phyloP scores from a whole-genome alignment of 2,888 invertebrate species.

The Piscicola geometra region DNA sequence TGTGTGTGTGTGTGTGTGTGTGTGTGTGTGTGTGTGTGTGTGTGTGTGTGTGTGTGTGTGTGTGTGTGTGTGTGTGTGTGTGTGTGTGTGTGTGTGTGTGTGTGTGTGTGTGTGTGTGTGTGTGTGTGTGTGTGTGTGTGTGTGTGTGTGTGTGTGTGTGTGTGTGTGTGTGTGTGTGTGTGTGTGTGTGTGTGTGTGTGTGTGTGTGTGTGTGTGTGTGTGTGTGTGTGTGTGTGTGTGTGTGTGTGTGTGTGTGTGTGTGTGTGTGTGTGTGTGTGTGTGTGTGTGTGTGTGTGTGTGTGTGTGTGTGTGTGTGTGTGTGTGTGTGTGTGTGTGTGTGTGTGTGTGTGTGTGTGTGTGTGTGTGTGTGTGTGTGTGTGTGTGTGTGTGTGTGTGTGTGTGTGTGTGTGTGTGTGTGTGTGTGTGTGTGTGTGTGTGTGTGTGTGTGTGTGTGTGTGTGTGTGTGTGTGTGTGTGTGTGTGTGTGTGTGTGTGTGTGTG shows the following conservation, averaged over 20 bases:
- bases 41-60: slow-evolving; percentile 19
- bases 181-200: slow-evolving; percentile 19
- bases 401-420: not conserved
- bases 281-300: slow-evolving; percentile 28
- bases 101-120: slow-evolving; percentile 19
- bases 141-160: slow-evolving; percentile 19
- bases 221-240: slow-evolving; percentile 37
- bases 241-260: slow-evolving; percentile 36
- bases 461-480: too few relatives aligned
- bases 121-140: slow-evolving; percentile 19
- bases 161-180: slow-evolving; percentile 19
- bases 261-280: slow-evolving; percentile 34
- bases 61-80: slow-evolving; percentile 19
- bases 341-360: slow-evolving; percentile 24
- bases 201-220: slow-evolving; percentile 28
- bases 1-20: slow-evolving; percentile 20
- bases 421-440: slow-evolving; percentile 4
- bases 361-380: slow-evolving; percentile 29
- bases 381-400: slow-evolving; percentile 28
- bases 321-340: slow-evolving; percentile 17
- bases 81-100: slow-evolving; percentile 19
- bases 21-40: slow-evolving; percentile 19
- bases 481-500: too few relatives aligned
- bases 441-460: too few relatives aligned
- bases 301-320: slow-evolving; percentile 29